These are phyloP conservation scores for Peromyscus maniculatus DNA, from an alignment of 2,113 vertebrate genomes.

Conservation along the genomic window DNA sequence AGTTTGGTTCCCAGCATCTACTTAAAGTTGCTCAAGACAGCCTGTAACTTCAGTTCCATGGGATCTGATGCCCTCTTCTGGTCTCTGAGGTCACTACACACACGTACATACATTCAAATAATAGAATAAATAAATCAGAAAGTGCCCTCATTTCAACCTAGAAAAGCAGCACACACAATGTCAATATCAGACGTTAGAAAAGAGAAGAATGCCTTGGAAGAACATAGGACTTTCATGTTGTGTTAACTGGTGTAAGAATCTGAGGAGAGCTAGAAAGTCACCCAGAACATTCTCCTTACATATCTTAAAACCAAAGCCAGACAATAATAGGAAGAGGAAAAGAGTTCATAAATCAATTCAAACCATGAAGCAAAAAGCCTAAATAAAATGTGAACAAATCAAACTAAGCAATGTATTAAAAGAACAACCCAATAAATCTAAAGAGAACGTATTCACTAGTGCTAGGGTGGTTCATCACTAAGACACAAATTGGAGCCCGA, in stretches of 20 bases:
- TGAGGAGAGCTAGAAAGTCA: background rate
- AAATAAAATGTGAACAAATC: slow-evolving; percentile 57
- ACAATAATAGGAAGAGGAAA: background rate
- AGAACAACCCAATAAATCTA: background rate
- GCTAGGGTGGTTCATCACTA: background rate
- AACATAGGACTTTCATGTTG: slow-evolving; percentile 39
- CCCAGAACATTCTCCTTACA: background rate
- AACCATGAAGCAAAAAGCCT: slow-evolving; percentile 46
- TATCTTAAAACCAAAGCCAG: slow-evolving; percentile 44
- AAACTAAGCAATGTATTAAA: slow-evolving; percentile 33
- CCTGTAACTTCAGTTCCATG: background rate
- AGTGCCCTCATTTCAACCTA: background rate
- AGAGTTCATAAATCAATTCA: background rate
- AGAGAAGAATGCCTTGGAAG: background rate
- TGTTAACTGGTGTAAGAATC: background rate
- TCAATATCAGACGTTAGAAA: background rate
- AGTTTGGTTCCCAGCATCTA: background rate
- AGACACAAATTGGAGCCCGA: background rate
- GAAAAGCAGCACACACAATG: background rate
- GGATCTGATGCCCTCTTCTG: background rate
- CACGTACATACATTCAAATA: background rate
- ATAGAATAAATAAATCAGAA: slow-evolving; percentile 10
- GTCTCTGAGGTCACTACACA: background rate
- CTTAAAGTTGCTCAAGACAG: background rate
- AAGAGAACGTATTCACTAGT: background rate